Evolutionary conservation across 2,113 vertebrate species (phyloP), one percentile per base, ranked within the genome.

Genomic region (Rissa tridactyla): DNA sequence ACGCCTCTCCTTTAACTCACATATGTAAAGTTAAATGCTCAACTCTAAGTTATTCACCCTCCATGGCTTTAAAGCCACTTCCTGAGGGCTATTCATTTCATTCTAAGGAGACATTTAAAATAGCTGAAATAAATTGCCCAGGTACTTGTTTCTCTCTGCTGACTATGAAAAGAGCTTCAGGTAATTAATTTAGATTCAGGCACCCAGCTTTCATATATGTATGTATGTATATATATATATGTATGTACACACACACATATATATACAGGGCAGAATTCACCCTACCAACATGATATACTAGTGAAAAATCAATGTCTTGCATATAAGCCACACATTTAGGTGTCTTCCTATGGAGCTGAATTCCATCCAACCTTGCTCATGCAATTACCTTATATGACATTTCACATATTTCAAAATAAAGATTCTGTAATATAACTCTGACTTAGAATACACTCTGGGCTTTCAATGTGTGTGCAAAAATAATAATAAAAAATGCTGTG

Each of bases 161-260:
- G 26, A 46, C 54, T 61, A 68, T 4, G 27, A 66, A 51, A 36
- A 70, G 40, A 73, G 34, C 13, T 84, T 62, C 47, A 68, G 22
- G 54, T 57, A 20, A 38, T 79, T 42, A 52, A 51, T 40, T 29
- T 44, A 62, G 36, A 68, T 40, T 79, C 34, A 70, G 68, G 7
- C 21, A 76, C 30, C 2, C 36, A 77, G 17, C 9, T 54, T 83
- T 55, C 44, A 75, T 6, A 52, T 10, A n/a, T 5, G 38, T 38
- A 38, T 38, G 38, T 38, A 42, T 11, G 6, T 8, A 51, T 22
- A 58, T 2, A 17, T 38, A 38, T 38, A 38, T 38, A 42, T 11
- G 6, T 8, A 51, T 22, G 54, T 2, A 17, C 3, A 62, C 8
- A 58, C 4, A 73, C 5, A 49, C 0, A n/a, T 0, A 8, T 5